A percentile compares a stretch with the other conserved stretches of the same genome.
Conservation (phyloP, 2,797 vertebrate genomes). For the Crypturellus tataupa region DNA sequence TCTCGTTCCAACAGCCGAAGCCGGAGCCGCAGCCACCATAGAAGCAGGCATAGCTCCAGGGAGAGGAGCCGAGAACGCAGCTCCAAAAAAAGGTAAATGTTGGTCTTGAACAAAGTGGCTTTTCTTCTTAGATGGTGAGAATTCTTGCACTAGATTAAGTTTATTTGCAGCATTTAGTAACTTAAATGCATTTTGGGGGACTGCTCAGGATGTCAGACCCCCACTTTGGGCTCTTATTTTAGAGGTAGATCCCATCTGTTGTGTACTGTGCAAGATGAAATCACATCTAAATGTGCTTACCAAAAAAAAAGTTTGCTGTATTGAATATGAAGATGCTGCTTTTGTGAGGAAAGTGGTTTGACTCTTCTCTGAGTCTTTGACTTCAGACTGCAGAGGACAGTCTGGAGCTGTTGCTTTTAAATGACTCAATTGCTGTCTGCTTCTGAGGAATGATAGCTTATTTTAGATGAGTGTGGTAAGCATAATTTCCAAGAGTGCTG, state of each 20-base stretch:
- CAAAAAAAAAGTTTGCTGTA: neutral
- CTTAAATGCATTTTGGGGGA: neutral
- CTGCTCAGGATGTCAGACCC: neutral
- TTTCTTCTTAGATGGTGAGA: neutral
- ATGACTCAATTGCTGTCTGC: neutral
- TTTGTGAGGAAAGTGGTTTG: neutral
- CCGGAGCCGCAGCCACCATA: constrained; percentile 84
- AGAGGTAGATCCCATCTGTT: neutral
- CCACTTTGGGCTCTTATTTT: neutral
- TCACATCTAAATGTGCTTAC: neutral
- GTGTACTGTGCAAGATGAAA: neutral
- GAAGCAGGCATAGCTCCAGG: constrained; percentile 84
- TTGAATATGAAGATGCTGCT: neutral
- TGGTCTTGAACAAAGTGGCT: neutral
- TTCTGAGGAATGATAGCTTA: neutral
- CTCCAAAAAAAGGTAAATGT: constrained; percentile 82
- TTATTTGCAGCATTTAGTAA: neutral
- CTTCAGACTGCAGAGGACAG: neutral
- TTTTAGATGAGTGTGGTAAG: neutral
- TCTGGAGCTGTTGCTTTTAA: neutral
- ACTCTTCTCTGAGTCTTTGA: neutral
- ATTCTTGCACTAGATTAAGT: neutral
- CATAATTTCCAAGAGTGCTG: neutral
- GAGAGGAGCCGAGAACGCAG: constrained; percentile 85
- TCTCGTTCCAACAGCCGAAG: constrained; percentile 84